Evolutionary conservation across 2,797 vertebrate species (phyloP), one percentile per base, ranked within the genome.

Genomic region (Myotis myotis): DNA sequence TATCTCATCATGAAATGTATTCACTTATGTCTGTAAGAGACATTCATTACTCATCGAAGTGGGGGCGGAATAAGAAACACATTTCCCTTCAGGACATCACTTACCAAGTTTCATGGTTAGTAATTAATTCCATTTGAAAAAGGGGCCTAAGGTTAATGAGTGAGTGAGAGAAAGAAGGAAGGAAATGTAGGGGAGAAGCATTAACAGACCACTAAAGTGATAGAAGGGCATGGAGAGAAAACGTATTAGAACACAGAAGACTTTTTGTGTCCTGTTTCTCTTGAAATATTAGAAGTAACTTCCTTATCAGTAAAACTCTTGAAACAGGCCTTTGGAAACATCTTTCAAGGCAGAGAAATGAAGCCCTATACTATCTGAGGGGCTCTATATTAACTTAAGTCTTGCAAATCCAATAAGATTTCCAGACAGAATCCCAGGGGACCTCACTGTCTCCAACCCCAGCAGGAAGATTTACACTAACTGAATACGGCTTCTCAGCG

Each of bases 121-220:
- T 97, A 96, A 97, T 97, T 96, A 97, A 98, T 96, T 93, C 95
- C 89, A 96, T 80, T 51, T 89, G 92, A 97, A 96, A 86, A 38
- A n/a, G 30, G 28, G 76, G 86, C 36, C 47, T 91, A 92, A 87
- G 93, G 87, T 91, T 96, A 96, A 96, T 49, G 47, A 76, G 49
- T 70, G n/a, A 92, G 70, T 23, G 57, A 96, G 60, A 87, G 5
- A 87, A 66, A 84, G 28, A 74, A 28, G 47, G n/a, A 79, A 51
- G 49, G 44, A 20, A 87, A 49, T 23, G 8, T 4, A 70, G 72
- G 22, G 44, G 28, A 91, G 55, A 66, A 6, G 11, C 25, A 47
- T 44, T 22, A 47, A 23, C 38, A 74, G 76, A 82, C 6, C 11
- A 70, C 19, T 41, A 36, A 75, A 41, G 51, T 53, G 55, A 81